Base-by-base conservation (phyloP, 2,797 vertebrate genomes). In the Eurystomus glaucurus region DNA sequence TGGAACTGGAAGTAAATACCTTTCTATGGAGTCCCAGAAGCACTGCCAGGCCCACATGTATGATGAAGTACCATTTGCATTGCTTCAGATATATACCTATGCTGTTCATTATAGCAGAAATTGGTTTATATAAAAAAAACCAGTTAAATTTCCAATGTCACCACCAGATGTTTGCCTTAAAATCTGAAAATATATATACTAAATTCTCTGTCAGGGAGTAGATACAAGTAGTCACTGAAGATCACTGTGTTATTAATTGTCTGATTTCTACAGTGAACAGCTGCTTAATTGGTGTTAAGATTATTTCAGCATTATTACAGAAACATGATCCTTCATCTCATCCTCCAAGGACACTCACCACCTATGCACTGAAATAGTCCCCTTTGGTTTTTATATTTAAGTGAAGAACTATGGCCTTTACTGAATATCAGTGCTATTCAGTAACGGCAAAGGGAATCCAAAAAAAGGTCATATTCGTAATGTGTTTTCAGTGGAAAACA, bases 21-120 rank as follows among this genome's bases (percentile, higher is more conserved):
- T 45, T 88, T 50, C 15, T 45, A 3, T 14, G 7, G 12, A 50
- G 18, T 45, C 18, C 14, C 18, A 26, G 58, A 78, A 69, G 28
- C 5, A 57, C 13, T 28, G 4, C 11, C 4, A 3, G 19, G 10
- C 15, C 41, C 41, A 45, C 25, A n/a, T 0, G 1, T 26, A 10
- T 5, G 3, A 69, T 61, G 14, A 66, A 75, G 8, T 26, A 68
- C 16, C 3, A n/a, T 58, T 74, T 84, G 3, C 19, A 48, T 26
- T 72, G 20, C 19, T 82, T 85, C 19, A 35, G 23, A 48, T 43
- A 37, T 3, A 14, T 70, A 45, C 35, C 22, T 28, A 4, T 52
- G 69, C 14, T 66, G 8, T 55, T 66, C 39, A 35, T 5, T 43
- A 55, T 7, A 71, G 35, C 3, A 62, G 52, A 88, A 86, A 54